These are phyloP conservation scores for Mastacembelus armatus DNA, from an alignment of 2,797 vertebrate species.

Conservation along the genomic window DNA sequence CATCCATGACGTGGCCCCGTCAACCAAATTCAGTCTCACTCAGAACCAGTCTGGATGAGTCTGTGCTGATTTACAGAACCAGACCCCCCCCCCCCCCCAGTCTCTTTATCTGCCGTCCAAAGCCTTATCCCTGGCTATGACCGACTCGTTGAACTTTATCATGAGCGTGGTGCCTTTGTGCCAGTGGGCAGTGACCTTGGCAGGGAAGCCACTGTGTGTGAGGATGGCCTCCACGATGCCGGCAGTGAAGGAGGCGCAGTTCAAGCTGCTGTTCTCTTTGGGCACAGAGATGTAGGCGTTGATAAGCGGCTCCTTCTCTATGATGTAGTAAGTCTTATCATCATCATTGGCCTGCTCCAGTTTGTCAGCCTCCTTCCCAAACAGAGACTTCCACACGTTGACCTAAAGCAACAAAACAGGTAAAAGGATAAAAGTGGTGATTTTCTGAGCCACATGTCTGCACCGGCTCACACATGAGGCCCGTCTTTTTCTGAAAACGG, in stretches of 20 bases:
- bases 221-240: conserved; percentile 95
- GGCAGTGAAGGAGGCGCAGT: conserved; percentile 94
- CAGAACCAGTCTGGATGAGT: not conserved
- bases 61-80: not conserved
- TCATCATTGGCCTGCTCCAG: conserved; percentile 97
- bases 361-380: conserved; percentile 95
- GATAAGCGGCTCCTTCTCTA: conserved; percentile 94
- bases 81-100: not conserved
- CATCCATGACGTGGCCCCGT: too few relatives aligned
- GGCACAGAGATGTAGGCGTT: conserved; percentile 95
- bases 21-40: conserved; percentile 10
- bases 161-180: conserved; percentile 98
- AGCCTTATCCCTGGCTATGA: conserved; percentile 91
- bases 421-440: not conserved
- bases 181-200: conserved; percentile 96
- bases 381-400: conserved; percentile 91
- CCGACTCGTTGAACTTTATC: conserved; percentile 96
- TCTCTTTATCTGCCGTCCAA: conserved; percentile 89
- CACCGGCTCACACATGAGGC: too few relatives aligned
- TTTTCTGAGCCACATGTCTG: too few relatives aligned
- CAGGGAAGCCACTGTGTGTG: conserved; percentile 92
- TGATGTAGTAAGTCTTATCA: conserved; percentile 95
- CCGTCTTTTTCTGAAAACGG: too few relatives aligned
- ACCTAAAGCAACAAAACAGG: conserved; percentile 48
- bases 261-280: conserved; percentile 95